phyloP scores from a whole-genome alignment of 2,888 invertebrate genomes.

The Aporophyla nigra region DNA sequence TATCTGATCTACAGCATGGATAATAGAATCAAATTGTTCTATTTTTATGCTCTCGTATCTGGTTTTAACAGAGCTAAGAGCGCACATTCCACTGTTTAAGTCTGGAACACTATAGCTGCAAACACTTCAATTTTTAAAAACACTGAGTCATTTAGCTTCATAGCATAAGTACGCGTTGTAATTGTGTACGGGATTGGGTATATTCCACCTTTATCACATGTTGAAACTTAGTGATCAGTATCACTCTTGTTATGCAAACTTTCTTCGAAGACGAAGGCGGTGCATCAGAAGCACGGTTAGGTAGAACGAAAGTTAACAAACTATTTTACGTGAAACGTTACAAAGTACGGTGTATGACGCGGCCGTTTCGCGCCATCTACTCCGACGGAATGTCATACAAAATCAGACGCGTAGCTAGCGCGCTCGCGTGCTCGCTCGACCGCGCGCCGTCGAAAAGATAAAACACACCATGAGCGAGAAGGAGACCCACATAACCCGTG shows the following conservation, averaged over 20 bases:
- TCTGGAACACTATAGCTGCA: conserved; percentile 77
- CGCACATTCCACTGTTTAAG: conserved; percentile 79
- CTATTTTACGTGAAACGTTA: conserved; percentile 71
- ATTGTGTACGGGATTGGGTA: conserved; percentile 69
- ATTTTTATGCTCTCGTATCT: conserved; percentile 75
- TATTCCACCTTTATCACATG: conserved; percentile 72
- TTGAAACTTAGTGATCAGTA: conserved; percentile 58
- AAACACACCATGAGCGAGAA: conserved; percentile 73
- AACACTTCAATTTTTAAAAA: conserved; percentile 81
- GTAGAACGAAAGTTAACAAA: conserved; percentile 76
- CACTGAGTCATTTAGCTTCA: conserved; percentile 85
- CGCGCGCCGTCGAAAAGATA: conserved; percentile 71
- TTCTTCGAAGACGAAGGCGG: conserved; percentile 27
- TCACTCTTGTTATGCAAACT: conserved; percentile 51
- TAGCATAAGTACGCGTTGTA: conserved; percentile 72
- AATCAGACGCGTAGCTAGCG: conserved; percentile 57
- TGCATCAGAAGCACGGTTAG: conserved; percentile 62
- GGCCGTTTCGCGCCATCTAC: conserved; percentile 78
- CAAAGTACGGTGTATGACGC: conserved; percentile 73
- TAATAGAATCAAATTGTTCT: conserved; percentile 73
- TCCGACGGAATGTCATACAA: conserved; percentile 78
- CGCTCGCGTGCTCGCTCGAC: conserved; percentile 63
- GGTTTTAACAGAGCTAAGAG: conserved; percentile 70
- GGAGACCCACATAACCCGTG: conserved; percentile 67
- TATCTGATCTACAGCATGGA: conserved; percentile 73